These are phyloP conservation scores for Petrocephalus zakoni DNA, from an alignment of 2,113 vertebrate species.

Conservation along the genomic window DNA sequence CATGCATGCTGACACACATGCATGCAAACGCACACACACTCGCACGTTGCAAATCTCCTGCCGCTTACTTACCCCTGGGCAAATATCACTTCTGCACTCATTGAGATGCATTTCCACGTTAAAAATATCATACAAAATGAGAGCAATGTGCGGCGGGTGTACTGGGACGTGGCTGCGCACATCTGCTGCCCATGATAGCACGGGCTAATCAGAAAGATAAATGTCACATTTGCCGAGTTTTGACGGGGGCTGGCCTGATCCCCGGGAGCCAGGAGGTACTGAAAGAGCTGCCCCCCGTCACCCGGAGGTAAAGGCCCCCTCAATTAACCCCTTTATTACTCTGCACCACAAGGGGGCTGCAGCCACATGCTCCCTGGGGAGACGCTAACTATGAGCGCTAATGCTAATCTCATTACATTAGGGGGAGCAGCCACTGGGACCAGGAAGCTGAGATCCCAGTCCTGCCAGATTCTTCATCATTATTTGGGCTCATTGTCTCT, in stretches of 20 bases:
- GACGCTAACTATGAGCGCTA: not conserved
- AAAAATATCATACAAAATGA: conserved; percentile 15
- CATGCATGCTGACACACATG: not conserved
- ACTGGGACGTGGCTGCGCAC: conserved; percentile 2
- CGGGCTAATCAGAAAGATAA: conserved; percentile 33
- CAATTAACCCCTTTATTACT: conserved; percentile 29
- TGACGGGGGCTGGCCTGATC: conserved; percentile 18
- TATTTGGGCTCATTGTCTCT: not conserved
- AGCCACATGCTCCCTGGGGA: not conserved
- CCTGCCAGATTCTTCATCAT: not conserved
- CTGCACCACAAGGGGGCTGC: conserved; percentile 14
- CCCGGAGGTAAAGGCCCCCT: not conserved
- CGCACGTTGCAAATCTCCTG: conserved; percentile 26
- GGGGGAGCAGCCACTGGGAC: not conserved
- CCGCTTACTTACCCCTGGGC: conserved; percentile 35
- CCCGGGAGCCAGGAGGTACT: not conserved
- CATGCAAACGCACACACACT: not conserved
- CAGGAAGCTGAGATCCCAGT: not conserved
- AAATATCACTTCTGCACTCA: conserved; percentile 35
- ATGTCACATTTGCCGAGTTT: conserved; percentile 25
- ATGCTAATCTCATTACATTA: not conserved
- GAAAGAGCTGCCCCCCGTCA: not conserved
- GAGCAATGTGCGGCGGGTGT: not conserved
- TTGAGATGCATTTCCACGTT: conserved; percentile 36
- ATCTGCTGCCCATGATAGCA: conserved; percentile 29